phyloP scores from a whole-genome alignment of 2,797 vertebrate species.

The Cynopterus sphinx region DNA sequence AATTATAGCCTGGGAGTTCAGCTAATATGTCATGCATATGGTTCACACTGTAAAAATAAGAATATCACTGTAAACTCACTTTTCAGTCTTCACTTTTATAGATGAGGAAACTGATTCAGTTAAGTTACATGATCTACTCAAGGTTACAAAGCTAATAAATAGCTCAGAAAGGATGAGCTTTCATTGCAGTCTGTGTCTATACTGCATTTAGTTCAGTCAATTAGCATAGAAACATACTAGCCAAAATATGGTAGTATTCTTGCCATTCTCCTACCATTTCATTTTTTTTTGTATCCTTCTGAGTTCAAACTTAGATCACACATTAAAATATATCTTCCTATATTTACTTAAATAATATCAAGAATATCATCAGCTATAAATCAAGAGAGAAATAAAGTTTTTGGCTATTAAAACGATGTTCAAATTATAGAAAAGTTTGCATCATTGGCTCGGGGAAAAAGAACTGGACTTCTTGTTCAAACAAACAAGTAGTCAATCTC shows the following conservation, averaged over 20 bases:
- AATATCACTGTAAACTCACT: background rate
- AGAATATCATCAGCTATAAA: background rate
- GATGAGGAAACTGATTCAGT: background rate
- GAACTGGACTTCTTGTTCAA: conserved; percentile 52
- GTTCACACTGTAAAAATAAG: background rate
- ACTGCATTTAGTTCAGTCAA: background rate
- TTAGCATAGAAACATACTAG: background rate
- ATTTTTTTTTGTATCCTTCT: background rate
- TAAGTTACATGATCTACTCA: background rate
- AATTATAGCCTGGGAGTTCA: background rate
- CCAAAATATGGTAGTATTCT: background rate
- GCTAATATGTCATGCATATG: background rate
- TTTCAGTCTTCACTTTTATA: background rate
- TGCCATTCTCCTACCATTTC: background rate
- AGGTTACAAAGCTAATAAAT: background rate
- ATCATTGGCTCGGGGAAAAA: background rate
- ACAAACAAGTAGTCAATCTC: conserved; percentile 2
- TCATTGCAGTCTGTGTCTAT: background rate
- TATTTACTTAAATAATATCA: background rate
- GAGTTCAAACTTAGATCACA: background rate
- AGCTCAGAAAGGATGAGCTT: background rate
- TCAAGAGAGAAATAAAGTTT: background rate
- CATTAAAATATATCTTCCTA: background rate
- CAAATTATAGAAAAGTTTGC: background rate
- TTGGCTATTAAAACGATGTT: background rate